Percentiles rank a stretch among this genome's conserved stretches.
These are phyloP conservation scores for Festucalex cinctus DNA, from an alignment of 2,113 vertebrate genomes.

Conservation along the genomic window DNA sequence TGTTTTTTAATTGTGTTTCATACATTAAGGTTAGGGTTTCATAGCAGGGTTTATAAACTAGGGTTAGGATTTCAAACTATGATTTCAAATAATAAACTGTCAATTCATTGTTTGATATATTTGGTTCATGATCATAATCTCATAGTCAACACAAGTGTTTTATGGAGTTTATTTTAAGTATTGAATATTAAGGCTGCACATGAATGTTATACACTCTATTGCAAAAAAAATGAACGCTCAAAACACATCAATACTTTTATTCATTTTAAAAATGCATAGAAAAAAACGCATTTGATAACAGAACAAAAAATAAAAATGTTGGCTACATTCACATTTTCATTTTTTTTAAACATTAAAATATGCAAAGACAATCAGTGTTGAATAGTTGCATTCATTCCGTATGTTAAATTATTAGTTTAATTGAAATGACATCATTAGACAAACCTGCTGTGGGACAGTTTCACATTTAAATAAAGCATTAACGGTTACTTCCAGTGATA, in stretches of 20 bases:
- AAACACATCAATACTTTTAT: background rate
- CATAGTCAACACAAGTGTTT: no score
- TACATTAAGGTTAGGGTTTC: no score
- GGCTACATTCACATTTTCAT: background rate
- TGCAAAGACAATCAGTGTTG: conserved; percentile 3
- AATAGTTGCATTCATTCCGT: background rate
- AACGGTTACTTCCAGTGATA: background rate
- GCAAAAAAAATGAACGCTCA: conserved; percentile 10
- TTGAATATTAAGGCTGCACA: conserved; percentile 20
- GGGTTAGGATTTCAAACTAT: no score
- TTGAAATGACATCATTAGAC: background rate
- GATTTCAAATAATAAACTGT: no score
- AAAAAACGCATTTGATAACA: background rate
- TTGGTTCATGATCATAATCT: no score
- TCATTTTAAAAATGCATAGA: conserved; percentile 1
- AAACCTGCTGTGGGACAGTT: background rate
- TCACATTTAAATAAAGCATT: background rate
- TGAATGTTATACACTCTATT: conserved; percentile 22
- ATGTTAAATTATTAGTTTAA: no score
- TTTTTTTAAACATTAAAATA: background rate
- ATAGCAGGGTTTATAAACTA: no score
- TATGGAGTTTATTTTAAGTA: conserved; percentile 35
- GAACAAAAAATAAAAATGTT: conserved; percentile 18
- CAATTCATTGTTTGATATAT: no score
- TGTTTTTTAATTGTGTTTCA: background rate